Base-by-base conservation (phyloP, 2,797 vertebrate species). In the Cryptoprocta ferox region DNA sequence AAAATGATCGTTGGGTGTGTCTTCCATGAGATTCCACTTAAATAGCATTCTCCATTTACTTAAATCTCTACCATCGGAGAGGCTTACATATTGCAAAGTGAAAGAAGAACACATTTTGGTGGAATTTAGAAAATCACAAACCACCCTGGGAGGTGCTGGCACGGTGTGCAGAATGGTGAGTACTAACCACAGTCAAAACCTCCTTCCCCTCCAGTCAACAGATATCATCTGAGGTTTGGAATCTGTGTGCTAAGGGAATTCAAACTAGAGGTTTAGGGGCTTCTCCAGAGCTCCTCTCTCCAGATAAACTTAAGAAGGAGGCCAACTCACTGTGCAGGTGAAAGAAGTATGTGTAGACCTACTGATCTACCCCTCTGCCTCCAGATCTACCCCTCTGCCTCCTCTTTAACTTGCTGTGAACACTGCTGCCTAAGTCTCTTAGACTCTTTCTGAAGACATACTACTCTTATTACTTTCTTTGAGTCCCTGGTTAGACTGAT, bases 1-100 rank as follows among this genome's bases (percentile, higher is more conserved):
- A 94, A 96, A 96, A 94, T 70, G 84, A 95, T 88, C 28, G 0
- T 85, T 97, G 97, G 90, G 92, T 42, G 97, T 95, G 92, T 95
- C 97, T 86, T 95, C 88, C 79, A 59, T 18, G 90, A 92, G 87
- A 94, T 66, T 96, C 78, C 78, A 92, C 42, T 95, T 93, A 87
- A 97, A 76, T 75, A 95, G 95, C 87, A 70, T 75, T 92, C 66
- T 78, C 73, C 56, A 82, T 45, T 92, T 89, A 70, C 91, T 96
- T 89, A 89, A 95, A 76, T 85, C 81, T 80, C 90, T 92, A 91
- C 78, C 83, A 84, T 95, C 79, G 90, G 78, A 97, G 48, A 73
- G 90, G 92, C 73, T 96, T 91, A 91, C 71, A 92, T 59, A 71
- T 0, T 80, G 65, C 59, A 88, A 88, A 87, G 65, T 88, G 89